Conservation (phyloP, 2,113 vertebrate species). For the mouse (Mus musculus) region DNA sequence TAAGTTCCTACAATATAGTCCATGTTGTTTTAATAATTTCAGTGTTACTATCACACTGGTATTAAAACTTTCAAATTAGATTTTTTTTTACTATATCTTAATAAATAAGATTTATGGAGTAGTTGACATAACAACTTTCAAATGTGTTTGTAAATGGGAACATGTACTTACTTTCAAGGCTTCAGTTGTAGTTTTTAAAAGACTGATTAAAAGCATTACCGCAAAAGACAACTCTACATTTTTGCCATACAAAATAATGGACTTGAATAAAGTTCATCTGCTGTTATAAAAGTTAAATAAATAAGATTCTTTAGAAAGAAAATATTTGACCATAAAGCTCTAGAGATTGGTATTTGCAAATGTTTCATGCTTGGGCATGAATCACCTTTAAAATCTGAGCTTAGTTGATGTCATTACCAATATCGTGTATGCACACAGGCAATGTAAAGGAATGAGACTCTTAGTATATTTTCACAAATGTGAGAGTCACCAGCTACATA, state of each 20-base stretch:
- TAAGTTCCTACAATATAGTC: too few species aligned
- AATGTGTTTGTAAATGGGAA: background rate
- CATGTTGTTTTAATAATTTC: background rate
- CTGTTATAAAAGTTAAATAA: background rate
- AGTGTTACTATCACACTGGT: background rate
- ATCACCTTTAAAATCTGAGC: constrained; percentile 24
- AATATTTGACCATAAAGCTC: background rate
- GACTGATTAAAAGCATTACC: background rate
- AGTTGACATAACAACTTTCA: background rate
- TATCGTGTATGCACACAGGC: background rate
- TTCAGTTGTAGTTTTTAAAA: background rate
- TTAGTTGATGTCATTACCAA: background rate
- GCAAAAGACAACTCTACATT: background rate
- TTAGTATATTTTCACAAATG: background rate
- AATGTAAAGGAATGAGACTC: background rate
- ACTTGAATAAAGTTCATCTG: background rate
- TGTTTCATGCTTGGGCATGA: background rate
- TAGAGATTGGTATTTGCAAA: constrained; percentile 14
- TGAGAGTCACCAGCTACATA: constrained; percentile 40
- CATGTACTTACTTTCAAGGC: background rate
- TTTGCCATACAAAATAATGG: background rate
- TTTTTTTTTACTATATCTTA: background rate
- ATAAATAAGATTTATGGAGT: background rate
- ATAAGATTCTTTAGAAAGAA: background rate
- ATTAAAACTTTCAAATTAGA: background rate